These are phyloP conservation scores for Python bivittatus DNA, from an alignment of 2,113 vertebrate species.

Conservation along the genomic window DNA sequence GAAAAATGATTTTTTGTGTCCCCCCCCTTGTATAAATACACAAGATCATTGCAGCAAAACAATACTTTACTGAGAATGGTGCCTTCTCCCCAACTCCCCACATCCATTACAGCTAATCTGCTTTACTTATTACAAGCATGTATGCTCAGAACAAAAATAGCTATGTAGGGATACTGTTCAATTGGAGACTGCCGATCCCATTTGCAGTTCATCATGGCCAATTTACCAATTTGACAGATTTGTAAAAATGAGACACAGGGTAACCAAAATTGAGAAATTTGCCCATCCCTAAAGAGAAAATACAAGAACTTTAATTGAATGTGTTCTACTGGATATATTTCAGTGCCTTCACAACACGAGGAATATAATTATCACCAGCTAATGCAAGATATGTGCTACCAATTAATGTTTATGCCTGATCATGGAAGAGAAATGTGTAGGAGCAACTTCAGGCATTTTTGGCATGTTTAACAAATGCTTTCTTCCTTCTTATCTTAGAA, in stretches of 20 bases:
- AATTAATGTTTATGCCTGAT: slow-evolving; percentile 12
- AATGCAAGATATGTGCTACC: background rate
- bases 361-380: slow-evolving; percentile 10
- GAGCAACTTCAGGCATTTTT: slow-evolving; percentile 27
- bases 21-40: background rate
- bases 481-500: slow-evolving; percentile 27
- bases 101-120: background rate
- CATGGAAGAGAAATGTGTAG: background rate
- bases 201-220: background rate
- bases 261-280: background rate
- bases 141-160: background rate
- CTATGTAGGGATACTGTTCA: background rate
- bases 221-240: background rate
- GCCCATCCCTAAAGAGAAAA: background rate
- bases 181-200: background rate
- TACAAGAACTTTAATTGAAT: background rate
- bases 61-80: background rate
- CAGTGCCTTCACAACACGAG: background rate
- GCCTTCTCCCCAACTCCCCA: background rate
- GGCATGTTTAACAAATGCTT: slow-evolving; percentile 19
- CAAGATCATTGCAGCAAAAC: background rate
- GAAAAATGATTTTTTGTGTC: background rate
- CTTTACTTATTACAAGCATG: background rate
- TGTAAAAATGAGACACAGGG: background rate
- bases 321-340: slow-evolving; percentile 26